Conservation (phyloP, 2,888 invertebrate species). For the Polyommatus iphigenia region DNA sequence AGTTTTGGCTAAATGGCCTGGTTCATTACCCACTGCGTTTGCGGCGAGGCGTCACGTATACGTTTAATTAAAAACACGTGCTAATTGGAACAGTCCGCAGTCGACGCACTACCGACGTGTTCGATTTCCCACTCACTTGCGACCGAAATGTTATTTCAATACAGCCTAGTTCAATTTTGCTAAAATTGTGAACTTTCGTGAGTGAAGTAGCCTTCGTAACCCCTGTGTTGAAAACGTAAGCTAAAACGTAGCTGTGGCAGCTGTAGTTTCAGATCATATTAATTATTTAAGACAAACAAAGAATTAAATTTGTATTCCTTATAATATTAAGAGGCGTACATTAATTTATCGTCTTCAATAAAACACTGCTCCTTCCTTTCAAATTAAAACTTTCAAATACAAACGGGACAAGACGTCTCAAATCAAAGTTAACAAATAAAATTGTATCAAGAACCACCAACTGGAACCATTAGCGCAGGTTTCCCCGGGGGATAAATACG, state of each 20-base stretch:
- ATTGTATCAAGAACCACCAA: not conserved
- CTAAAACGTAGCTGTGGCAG: not conserved
- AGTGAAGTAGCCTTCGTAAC: not conserved
- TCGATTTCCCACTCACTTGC: not conserved
- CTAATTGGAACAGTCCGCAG: constrained; percentile 32
- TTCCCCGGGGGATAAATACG: not conserved
- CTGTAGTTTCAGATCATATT: not conserved
- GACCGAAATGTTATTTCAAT: not conserved
- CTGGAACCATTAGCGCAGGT: not conserved
- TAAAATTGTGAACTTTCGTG: not conserved
- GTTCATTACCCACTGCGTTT: constrained; percentile 29
- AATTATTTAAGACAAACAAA: not conserved
- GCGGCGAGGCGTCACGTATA: constrained; percentile 26
- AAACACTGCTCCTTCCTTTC: not conserved
- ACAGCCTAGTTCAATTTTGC: not conserved
- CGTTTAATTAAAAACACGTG: constrained; percentile 32
- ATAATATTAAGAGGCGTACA: not conserved
- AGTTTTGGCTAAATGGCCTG: no score
- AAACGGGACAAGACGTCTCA: not conserved
- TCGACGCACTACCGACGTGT: not conserved
- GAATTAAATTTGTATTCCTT: not conserved
- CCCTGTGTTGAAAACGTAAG: not conserved
- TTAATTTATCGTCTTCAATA: not conserved
- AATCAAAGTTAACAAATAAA: not conserved
- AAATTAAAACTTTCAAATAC: not conserved